Evolutionary conservation across 2,888 invertebrate species (phyloP), one percentile per base, ranked within the genome.

Genomic region (Lymantria monacha): DNA sequence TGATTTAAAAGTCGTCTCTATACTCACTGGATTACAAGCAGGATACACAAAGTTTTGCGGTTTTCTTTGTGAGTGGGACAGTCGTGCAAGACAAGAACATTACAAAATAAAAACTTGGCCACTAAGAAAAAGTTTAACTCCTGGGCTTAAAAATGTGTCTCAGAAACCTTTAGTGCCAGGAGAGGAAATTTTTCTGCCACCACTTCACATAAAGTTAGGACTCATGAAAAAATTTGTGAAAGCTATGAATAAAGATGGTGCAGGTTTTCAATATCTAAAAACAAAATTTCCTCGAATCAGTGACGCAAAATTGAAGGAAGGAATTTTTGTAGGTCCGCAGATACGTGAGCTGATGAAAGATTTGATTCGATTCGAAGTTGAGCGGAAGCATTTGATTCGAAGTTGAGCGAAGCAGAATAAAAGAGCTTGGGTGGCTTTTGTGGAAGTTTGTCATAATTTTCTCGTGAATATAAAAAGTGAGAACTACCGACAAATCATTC

Each of bases 161-260:
- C 9, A 33, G 8, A 3, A 22, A n/a, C 33, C 36, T 36, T 44
- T 33, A 30, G 22, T 33, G 30, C 22, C 30, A 12, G 31, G 42
- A n/a, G 33, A 46, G 1, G 33, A 43, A 11, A 50, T 51, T 44
- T 50, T 60, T 22, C 30, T 63, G 31, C 59, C 58, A 42, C 54
- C 55, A 45, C 30, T 63, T 9, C 59, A 57, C 30, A 57, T 55
- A 36, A 57, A 61, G 49, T 38, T 59, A 11, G 53, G 55, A 7
- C 40, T 61, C 8, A 55, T 57, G 48, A 59, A 61, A 41, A 50
- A 53, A 30, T 56, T 51, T 54, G 52, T 61, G 22, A 59, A 61
- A 40, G 53, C 51, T 11, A 36, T 57, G 9, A 42, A 57, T 30
- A 57, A 49, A 43, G 33, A 46, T 42, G 41, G 52, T 9, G 36